Percentiles rank a stretch among this genome's conserved stretches.
These are phyloP conservation scores for Euclidia mi DNA, from an alignment of 2,888 invertebrate genomes.

Conservation along the genomic window DNA sequence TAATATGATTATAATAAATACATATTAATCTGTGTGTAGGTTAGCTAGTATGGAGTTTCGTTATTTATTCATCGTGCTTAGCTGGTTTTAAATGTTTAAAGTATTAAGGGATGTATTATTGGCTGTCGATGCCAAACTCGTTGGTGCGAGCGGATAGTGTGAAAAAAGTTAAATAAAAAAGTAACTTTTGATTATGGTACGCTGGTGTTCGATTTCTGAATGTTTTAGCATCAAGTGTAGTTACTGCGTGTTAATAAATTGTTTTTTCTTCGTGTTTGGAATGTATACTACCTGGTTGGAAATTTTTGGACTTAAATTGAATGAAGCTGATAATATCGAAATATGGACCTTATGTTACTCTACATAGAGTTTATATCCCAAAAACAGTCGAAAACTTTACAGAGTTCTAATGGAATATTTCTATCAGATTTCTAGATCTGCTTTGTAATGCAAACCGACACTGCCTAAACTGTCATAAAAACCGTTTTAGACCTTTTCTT, in stretches of 20 bases:
- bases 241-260: slow-evolving; percentile 31
- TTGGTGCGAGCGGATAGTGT: slow-evolving; percentile 76
- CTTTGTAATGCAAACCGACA: too few species aligned
- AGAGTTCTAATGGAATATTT: too few species aligned
- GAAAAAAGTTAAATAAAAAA: slow-evolving; percentile 9
- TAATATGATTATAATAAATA: slow-evolving; percentile 63
- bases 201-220: slow-evolving; percentile 40
- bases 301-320: slow-evolving; percentile 15
- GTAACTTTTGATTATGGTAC: slow-evolving; percentile 30
- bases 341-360: too few species aligned
- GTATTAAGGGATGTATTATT: slow-evolving; percentile 50
- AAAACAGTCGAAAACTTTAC: too few species aligned
- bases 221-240: slow-evolving; percentile 40
- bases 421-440: too few species aligned
- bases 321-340: too few species aligned
- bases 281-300: slow-evolving; percentile 3
- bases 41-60: slow-evolving; percentile 67
- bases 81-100: slow-evolving; percentile 68
- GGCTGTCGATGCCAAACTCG: slow-evolving; percentile 74
- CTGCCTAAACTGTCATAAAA: too few species aligned
- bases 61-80: slow-evolving; percentile 78
- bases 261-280: slow-evolving; percentile 10
- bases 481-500: neutral
- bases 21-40: slow-evolving; percentile 76
- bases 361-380: too few species aligned